Base-by-base conservation (phyloP, 2,797 vertebrate species). In the Galaxias olidus region DNA sequence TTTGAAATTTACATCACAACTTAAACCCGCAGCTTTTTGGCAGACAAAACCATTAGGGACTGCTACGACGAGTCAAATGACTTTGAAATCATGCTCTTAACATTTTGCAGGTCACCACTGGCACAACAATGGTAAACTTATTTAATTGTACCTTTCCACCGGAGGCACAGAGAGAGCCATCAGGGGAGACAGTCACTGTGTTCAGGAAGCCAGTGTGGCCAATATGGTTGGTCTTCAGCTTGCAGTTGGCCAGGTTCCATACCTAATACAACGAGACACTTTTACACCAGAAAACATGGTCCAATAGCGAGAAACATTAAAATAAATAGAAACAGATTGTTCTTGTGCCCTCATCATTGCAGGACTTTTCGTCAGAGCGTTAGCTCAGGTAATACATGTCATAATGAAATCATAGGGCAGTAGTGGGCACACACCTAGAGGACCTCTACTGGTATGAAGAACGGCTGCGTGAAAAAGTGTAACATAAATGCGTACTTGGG, bases 181-280 rank as follows among this genome's bases (percentile, higher is more conserved):
- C 97, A 0, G 97, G 97, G 43, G 96, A 98, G 45, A 99, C 97
- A 0, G 97, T 97, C 63, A 98, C 97, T 0, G 96, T 98, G 89
- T 98, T 99, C 89, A 98, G 89, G 88, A 91, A 97, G n/a, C 97
- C 97, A 0, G 91, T 94, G 87, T 99, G 97, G 19, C 97, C 97
- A 4, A 98, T 96, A 84, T 99, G 96, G 87, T 98, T 99, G 6
- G 97, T 99, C 91, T 99, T 99, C 91, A 99, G 93, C 77, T 98
- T 98, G 90, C 97, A 99, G 88, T 98, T 99, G 8, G 97, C 96
- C 86, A 98, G 75, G 80, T 98, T 98, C 96, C 96, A 97, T 19
- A 97, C 96, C 95, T 96, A 57, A 11, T 44, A 71, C 18, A 60
- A 51, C 42, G 12, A 9, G 15, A 20, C 19, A 61, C n/a, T n/a